Evolutionary conservation across 2,888 invertebrate genomes (phyloP), one percentile per base, ranked within the genome.

Genomic region (Leptothorax acervorum): DNA sequence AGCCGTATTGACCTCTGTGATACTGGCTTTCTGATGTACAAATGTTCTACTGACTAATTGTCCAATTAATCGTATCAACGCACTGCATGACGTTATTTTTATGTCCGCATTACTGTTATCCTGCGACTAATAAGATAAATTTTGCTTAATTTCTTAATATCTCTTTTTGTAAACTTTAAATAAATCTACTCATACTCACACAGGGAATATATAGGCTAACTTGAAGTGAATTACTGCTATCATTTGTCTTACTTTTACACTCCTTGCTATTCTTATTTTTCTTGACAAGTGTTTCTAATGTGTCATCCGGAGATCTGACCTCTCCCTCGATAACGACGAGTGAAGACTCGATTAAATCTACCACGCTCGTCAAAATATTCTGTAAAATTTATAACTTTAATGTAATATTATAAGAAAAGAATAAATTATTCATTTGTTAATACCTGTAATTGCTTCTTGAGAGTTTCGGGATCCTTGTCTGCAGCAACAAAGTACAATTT

Each of bases 321-420:
- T 97, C 96, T 71, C 97, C 97, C 93, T 98, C 97, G 90, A 98
- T 96, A 83, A 98, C 96, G 93, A 97, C 96, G 55, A 97, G 95
- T 86, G 97, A 96, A 81, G 96, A 95, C 89, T 96, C 95, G 84
- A 97, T 96, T 65, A 96, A 96, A 90, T 96, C 95, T 86, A 96
- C 95, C 53, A 97, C 95, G 2, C 95, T 95, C 90, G 96, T 95
- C 89, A 97, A 92, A 89, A 97, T 96, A 94, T 96, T 95, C 96
- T 97, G 94, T 85, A 93, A 94, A 8, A n/a, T 78, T 68, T 42
- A 31, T 39, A 15, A 1, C 31, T 66, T 78, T 66, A 68, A 68
- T 68, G n/a, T 12, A 18, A 8, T 9, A 68, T 45, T 55, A 8
- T n/a, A 31, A 23, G n/a, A 51, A 9, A n/a, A 68, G 18, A 31